Evolutionary conservation across 2,113 vertebrate species (phyloP).

Genomic region (Rhodinocichla rosea): DNA sequence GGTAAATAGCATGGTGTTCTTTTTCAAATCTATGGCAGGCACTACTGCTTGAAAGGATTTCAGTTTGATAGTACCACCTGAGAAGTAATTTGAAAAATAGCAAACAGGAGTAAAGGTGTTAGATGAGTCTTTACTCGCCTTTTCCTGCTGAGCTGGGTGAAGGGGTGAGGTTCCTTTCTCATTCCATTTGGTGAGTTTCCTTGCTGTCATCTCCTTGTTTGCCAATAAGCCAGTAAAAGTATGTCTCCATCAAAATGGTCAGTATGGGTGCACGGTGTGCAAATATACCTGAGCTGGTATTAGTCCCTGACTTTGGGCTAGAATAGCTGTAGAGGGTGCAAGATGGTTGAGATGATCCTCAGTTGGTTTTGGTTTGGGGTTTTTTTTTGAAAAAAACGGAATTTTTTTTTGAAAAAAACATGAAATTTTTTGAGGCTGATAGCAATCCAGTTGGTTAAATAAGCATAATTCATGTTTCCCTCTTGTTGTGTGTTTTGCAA

Average conservation of each 20-base stretch:
- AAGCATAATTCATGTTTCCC: not conserved
- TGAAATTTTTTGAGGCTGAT: not conserved
- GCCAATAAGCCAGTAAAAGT: not conserved
- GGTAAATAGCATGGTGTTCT: not conserved
- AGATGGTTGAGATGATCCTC: not conserved
- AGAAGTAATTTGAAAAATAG: not conserved
- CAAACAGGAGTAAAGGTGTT: not conserved
- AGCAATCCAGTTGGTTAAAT: not conserved
- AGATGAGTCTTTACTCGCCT: not conserved
- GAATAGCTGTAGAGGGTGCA: not conserved
- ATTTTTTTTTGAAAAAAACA: fast-evolving
- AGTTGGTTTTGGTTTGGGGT: not conserved
- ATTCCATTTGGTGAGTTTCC: not conserved
- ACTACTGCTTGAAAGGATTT: not conserved
- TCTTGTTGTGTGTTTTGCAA: not conserved
- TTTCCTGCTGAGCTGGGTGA: not conserved
- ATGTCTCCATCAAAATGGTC: not conserved
- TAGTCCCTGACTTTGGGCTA: not conserved
- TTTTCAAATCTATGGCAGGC: not conserved
- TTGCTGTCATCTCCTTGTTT: not conserved
- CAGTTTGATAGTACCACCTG: not conserved
- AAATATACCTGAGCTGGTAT: not conserved
- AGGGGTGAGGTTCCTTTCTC: not conserved
- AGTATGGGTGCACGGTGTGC: not conserved
- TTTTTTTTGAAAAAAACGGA: no score